Conservation (phyloP, 2,113 vertebrate genomes). For the Vidua macroura region DNA sequence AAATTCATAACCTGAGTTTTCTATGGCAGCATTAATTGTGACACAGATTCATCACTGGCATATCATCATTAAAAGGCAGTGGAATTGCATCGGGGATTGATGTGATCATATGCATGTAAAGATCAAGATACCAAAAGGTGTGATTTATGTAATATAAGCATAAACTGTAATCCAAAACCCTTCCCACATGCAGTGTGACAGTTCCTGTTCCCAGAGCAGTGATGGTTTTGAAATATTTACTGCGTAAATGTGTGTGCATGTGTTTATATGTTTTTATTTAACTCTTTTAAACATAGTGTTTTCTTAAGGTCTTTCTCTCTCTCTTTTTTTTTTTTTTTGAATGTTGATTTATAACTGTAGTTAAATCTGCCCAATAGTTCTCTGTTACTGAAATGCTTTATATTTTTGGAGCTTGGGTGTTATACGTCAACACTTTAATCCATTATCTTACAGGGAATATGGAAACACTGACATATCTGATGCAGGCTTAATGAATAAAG, state of each 20-base stretch:
- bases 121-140: slow-evolving; percentile 45
- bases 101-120: slow-evolving; percentile 52
- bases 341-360: neutral
- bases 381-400: neutral
- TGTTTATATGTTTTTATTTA: slow-evolving; percentile 43
- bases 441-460: neutral
- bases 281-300: neutral
- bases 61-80: slow-evolving; percentile 54
- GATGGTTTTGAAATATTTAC: slow-evolving; percentile 52
- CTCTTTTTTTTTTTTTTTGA: neutral
- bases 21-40: slow-evolving; percentile 1
- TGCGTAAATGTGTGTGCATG: neutral
- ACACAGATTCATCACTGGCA: neutral
- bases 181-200: neutral
- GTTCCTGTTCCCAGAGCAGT: slow-evolving; percentile 14
- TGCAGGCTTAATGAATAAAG: neutral
- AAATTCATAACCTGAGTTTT: slow-evolving; percentile 43
- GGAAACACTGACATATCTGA: neutral
- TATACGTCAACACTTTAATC: neutral
- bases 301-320: neutral
- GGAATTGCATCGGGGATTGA: slow-evolving; percentile 29
- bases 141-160: slow-evolving; percentile 59
- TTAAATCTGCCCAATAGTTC: neutral
- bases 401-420: neutral
- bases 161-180: slow-evolving; percentile 31